Evolutionary conservation across 2,888 invertebrate genomes (phyloP).

Genomic region (Panzeria rudis): DNA sequence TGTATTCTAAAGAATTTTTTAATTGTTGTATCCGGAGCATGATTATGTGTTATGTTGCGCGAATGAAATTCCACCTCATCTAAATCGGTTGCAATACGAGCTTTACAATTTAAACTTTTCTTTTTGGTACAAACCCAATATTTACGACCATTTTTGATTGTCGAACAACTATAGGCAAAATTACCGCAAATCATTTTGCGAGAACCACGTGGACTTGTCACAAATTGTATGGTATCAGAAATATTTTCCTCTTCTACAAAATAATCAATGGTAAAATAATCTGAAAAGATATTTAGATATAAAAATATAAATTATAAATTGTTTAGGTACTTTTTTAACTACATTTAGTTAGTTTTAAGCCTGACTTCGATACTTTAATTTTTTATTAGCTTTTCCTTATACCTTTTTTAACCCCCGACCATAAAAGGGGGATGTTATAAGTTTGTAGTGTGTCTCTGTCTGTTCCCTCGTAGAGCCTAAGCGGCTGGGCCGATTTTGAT

Average conservation of each 20-base stretch:
- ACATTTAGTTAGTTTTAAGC: no score
- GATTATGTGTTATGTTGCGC: conserved; percentile 79
- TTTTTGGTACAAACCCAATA: conserved; percentile 82
- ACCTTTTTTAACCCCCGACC: no score
- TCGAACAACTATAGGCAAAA: conserved; percentile 79
- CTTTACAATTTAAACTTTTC: conserved; percentile 80
- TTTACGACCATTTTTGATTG: conserved; percentile 78
- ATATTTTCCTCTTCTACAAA: conserved; percentile 38
- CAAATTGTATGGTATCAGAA: conserved; percentile 75
- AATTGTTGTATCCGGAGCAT: conserved; percentile 71
- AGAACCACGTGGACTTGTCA: conserved; percentile 79
- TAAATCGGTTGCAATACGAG: conserved; percentile 78
- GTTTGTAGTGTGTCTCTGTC: no score
- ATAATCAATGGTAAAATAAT: conserved; percentile 34
- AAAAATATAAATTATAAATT: conserved; percentile 22
- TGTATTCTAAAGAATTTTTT: no score
- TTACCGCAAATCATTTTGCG: conserved; percentile 79
- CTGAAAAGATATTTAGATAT: conserved; percentile 52
- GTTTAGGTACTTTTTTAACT: background rate
- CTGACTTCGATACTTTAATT: no score
- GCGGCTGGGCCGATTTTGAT: no score
- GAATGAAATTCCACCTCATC: conserved; percentile 76
- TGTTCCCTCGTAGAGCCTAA: no score
- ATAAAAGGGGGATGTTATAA: no score
- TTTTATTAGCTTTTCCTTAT: no score